Conservation (phyloP, 2,797 vertebrate species). For the Ctenopoma kingsleyae region DNA sequence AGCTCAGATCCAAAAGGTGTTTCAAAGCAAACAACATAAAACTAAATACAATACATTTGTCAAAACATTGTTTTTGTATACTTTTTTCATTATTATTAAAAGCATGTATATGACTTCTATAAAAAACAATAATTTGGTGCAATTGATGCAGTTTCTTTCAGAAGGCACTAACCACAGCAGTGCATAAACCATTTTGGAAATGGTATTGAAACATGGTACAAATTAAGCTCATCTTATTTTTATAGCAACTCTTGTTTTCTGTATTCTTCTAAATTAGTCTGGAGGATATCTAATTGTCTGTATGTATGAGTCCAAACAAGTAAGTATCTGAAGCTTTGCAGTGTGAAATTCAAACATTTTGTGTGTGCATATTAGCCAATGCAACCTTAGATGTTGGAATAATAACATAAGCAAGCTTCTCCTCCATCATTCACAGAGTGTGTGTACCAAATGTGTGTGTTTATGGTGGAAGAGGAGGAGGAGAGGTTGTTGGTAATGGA, state of each 20-base stretch:
- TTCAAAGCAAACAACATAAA: background rate
- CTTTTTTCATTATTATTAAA: constrained; percentile 9
- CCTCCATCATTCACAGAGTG: constrained; percentile 17
- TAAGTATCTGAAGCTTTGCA: constrained; percentile 10
- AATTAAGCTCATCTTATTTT: constrained; percentile 21
- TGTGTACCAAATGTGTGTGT: constrained; percentile 8
- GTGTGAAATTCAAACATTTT: constrained; percentile 44
- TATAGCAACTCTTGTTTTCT: constrained; percentile 6
- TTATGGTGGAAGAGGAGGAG: constrained; percentile 23
- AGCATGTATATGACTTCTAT: constrained; percentile 18
- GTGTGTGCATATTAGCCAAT: constrained; percentile 13
- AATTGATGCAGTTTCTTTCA: constrained; percentile 1
- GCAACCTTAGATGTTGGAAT: constrained; percentile 18
- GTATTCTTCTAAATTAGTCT: constrained; percentile 21
- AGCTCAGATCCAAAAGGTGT: background rate
- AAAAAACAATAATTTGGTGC: background rate
- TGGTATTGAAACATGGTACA: background rate
- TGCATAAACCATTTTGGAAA: constrained; percentile 21
- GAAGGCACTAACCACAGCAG: constrained; percentile 2
- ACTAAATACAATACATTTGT: background rate
- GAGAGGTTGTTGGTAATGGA: constrained; percentile 53
- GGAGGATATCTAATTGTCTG: constrained; percentile 18
- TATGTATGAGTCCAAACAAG: constrained; percentile 7
- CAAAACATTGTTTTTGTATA: background rate
- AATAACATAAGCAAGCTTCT: constrained; percentile 21